Conservation (phyloP, 2,888 invertebrate species). For the Fragum whitleyi region DNA sequence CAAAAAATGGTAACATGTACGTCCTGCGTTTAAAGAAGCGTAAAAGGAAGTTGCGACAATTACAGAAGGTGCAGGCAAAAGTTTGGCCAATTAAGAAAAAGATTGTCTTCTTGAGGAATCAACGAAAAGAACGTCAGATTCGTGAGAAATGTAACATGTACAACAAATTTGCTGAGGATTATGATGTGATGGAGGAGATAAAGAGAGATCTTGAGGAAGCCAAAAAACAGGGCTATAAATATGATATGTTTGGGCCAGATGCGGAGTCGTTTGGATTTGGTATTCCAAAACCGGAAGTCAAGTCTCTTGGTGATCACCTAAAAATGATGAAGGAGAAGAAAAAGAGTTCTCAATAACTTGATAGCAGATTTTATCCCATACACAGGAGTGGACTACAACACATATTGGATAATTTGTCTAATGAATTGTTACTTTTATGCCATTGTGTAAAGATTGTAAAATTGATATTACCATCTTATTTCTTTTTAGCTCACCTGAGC, state of each 20-base stretch:
- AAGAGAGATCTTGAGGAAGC: background rate
- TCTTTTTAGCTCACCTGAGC: too few species aligned
- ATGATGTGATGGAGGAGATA: background rate
- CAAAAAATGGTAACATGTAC: constrained; percentile 19
- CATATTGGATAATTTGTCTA: too few species aligned
- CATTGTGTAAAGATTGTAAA: too few species aligned
- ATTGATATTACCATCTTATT: too few species aligned
- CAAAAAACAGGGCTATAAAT: background rate
- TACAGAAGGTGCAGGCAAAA: background rate
- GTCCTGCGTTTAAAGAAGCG: background rate
- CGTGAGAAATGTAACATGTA: background rate
- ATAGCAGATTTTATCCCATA: background rate
- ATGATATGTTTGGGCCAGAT: constrained; percentile 7
- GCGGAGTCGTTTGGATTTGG: constrained; percentile 2
- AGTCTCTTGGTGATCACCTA: background rate
- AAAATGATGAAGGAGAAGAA: background rate
- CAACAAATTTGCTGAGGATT: background rate
- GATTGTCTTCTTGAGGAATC: constrained; percentile 1
- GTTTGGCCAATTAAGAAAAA: background rate
- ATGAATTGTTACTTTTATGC: too few species aligned
- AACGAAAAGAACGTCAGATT: background rate
- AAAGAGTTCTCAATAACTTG: background rate
- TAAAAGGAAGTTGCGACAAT: background rate
- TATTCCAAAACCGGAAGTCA: background rate
- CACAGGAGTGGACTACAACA: too few species aligned